Percentiles rank a stretch among this genome's conserved stretches.
Evolutionary conservation across 2,113 vertebrate genomes (phyloP).

Genomic region (Malurus melanocephalus): DNA sequence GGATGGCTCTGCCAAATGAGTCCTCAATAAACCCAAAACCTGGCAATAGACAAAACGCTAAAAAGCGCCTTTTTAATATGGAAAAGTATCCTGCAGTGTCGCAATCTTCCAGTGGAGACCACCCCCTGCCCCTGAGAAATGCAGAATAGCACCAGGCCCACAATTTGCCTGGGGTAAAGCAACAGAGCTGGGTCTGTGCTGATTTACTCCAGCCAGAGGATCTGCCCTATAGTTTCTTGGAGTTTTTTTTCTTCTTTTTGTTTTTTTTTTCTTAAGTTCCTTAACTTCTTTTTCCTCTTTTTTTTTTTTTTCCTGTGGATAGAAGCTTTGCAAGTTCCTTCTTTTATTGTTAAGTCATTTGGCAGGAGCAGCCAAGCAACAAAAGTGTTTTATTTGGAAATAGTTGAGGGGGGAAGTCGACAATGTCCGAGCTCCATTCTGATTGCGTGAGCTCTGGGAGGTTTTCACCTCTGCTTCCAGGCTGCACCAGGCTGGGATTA

Average conservation of each 20-base stretch:
- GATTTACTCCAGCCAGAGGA: conserved; percentile 47
- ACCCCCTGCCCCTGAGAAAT: conserved; percentile 63
- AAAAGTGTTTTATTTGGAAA: conserved; percentile 70
- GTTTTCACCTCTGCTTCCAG: conserved; percentile 67
- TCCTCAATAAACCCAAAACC: conserved; percentile 67
- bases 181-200: conserved; percentile 13
- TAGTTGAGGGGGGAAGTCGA: conserved; percentile 59
- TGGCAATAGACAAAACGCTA: conserved; percentile 64
- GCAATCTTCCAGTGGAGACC: conserved; percentile 62
- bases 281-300: neutral
- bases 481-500: conserved; percentile 62
- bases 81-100: conserved; percentile 70
- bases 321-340: conserved; percentile 52
- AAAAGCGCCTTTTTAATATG: conserved; percentile 69
- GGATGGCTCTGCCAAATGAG: conserved; percentile 67
- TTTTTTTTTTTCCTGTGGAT: neutral
- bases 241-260: neutral
- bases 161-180: conserved; percentile 51
- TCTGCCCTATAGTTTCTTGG: neutral
- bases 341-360: conserved; percentile 67
- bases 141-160: conserved; percentile 49
- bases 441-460: conserved; percentile 58
- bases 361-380: conserved; percentile 54
- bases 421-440: conserved; percentile 3
- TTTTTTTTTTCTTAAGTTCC: neutral